Evolutionary conservation across 1,140 invertebrate genomes (phyloP), one percentile per base, ranked within the genome.

Genomic region (Lasaia peninsularis): DNA sequence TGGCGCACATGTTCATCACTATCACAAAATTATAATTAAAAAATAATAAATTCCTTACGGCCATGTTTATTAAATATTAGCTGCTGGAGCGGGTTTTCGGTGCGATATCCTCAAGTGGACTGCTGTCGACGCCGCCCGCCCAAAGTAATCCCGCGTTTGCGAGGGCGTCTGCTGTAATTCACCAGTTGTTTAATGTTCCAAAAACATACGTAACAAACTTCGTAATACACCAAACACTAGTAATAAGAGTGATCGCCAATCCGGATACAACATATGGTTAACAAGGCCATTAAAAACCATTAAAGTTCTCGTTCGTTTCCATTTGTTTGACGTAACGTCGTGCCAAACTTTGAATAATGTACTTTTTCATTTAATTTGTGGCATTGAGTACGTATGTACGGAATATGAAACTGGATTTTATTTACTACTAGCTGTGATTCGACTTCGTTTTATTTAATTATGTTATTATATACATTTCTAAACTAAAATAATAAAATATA

Each of bases 121-220:
- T 86, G 80, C 60, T 37, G 58, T 52, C 49, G 48, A 44, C 57
- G 56, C 77, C 79, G 78, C 74, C 78, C 83, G 78, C 79, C 83
- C 69, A 78, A 60, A 65, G 59, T 52, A 56, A n/a, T 53, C 35
- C 40, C 58, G 55, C 57, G 44, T 61, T 49, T 37, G 71, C 75
- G 78, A 69, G 74, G 75, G 83, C 79, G 80, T 68, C 58, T 60
- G 62, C 67, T 73, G 70, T 71, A 73, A 56, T 56, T 55, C 65
- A 44, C 60, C 59, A 62, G 59, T 59, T 65, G 60, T 69, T 70
- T 56, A 62, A 65, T 52, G 52, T 56, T 50, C 24, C 52, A 69
- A 65, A 50, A 62, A 52, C 60, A 67, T 66, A 72, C 62, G 62
- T 69, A 69, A 71, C 67, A 62, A 65, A 68, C 71, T 60, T 66